Evolutionary conservation across 1,140 invertebrate genomes (phyloP), one percentile per base, ranked within the genome.

Genomic region (Solenopsis fugax): DNA sequence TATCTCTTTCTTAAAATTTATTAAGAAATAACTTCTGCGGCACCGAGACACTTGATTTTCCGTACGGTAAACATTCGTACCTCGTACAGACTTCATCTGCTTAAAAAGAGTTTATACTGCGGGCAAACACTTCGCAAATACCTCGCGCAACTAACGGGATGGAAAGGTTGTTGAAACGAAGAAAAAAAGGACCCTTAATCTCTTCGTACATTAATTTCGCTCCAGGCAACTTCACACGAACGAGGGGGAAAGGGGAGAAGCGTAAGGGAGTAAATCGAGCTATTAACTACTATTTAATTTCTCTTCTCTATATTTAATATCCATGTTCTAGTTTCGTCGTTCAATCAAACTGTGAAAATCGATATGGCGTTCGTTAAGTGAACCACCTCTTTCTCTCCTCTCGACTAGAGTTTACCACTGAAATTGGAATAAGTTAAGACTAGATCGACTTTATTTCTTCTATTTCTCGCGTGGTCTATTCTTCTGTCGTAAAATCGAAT

Each of bases 71-170:
- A 81, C 34, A 69, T 12, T 64, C 6, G 54, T 13, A 41, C 37
- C 34, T 1, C n/a, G 3, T 2, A 2, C 34, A 21, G 0, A 54
- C n/a, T 29, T 13, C 7, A 21, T 69, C 34, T 45, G 45, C 62
- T 69, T 81, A 52, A 56, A 69, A 81, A 81, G 77, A 69, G 9
- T 56, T 81, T 81, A 80, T 29, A 80, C 41, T 48, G 29, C 48
- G 13, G n/a, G 13, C 34, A 80, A 80, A 52, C 45, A 54, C 24
- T 24, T 80, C 4, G n/a, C 48, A 80, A 69, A 41, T 24, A 21
- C 34, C 6, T 48, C 76, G 50, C 21, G 21, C 16, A 7, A 48
- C n/a, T 48, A 78, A 64, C 18, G 41, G 29, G 48, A 69, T 24
- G n/a, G 29, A 65, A 64, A 50, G 24, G 18, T 12, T 18, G 45